Conservation (phyloP, 1,140 invertebrate species). For the Stenopsyche tienmushanensis region DNA sequence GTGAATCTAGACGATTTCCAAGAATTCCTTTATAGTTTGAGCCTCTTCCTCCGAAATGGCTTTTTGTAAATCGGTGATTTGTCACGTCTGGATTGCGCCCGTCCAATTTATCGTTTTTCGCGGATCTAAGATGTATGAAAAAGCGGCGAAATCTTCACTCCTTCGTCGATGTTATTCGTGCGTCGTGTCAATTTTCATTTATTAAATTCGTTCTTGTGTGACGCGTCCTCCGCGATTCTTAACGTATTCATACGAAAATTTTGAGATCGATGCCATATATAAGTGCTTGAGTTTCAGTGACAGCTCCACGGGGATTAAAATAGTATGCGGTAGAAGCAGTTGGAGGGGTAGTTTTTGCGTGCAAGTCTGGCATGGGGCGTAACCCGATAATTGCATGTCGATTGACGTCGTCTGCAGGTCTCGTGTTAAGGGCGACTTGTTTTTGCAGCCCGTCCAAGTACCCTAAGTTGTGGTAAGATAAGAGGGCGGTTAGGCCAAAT, state of each 20-base stretch:
- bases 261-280: too few relatives aligned
- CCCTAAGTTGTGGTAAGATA: too few relatives aligned
- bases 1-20: too few relatives aligned
- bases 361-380: constrained; percentile 4
- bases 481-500: too few relatives aligned
- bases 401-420: constrained; percentile 40
- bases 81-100: constrained; percentile 22
- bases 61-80: constrained; percentile 28
- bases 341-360: constrained; percentile 27
- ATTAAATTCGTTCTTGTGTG: not conserved
- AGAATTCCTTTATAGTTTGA: too few relatives aligned
- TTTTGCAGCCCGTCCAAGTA: constrained; percentile 14
- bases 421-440: constrained; percentile 29
- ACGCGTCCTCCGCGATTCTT: not conserved
- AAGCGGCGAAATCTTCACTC: not conserved
- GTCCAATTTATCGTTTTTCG: constrained; percentile 16
- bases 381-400: constrained; percentile 38
- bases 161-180: constrained; percentile 10
- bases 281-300: too few relatives aligned
- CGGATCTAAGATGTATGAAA: not conserved
- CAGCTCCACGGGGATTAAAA: too few relatives aligned
- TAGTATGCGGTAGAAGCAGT: too few relatives aligned
- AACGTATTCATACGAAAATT: not conserved
- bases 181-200: constrained; percentile 22
- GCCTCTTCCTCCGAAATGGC: too few relatives aligned